These are phyloP conservation scores for Lutjanus campechanus DNA, from an alignment of 2,797 vertebrate genomes.

Conservation along the genomic window DNA sequence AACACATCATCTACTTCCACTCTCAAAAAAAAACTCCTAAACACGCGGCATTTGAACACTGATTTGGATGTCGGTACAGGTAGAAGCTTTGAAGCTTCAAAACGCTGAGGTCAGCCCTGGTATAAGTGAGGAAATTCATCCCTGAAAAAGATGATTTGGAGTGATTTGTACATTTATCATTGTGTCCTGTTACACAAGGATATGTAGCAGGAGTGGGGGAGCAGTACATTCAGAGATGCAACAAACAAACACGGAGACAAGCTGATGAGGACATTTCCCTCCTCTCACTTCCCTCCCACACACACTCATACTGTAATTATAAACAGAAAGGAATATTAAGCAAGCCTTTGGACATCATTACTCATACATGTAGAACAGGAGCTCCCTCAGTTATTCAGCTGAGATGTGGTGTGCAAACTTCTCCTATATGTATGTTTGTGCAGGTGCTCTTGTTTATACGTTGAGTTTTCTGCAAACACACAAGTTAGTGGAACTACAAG, in stretches of 20 bases:
- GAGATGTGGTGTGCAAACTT: background rate
- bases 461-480: background rate
- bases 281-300: conserved; percentile 27
- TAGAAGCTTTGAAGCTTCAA: no score
- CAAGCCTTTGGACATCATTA: conserved; percentile 21
- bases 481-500: no score
- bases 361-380: conserved; percentile 8
- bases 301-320: conserved; percentile 15
- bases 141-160: background rate
- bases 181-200: background rate
- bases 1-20: no score
- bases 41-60: no score
- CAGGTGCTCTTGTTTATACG: no score
- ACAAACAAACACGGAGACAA: conserved; percentile 12
- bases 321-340: conserved; percentile 11
- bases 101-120: no score
- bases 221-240: background rate
- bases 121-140: background rate
- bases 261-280: background rate
- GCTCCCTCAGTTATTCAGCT: background rate
- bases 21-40: no score
- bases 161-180: background rate
- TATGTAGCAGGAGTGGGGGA: background rate
- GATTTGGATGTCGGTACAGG: no score
- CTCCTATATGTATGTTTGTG: background rate